These are phyloP conservation scores for Neomicropteryx cornuta DNA, from an alignment of 1,140 invertebrate genomes.

Conservation along the genomic window DNA sequence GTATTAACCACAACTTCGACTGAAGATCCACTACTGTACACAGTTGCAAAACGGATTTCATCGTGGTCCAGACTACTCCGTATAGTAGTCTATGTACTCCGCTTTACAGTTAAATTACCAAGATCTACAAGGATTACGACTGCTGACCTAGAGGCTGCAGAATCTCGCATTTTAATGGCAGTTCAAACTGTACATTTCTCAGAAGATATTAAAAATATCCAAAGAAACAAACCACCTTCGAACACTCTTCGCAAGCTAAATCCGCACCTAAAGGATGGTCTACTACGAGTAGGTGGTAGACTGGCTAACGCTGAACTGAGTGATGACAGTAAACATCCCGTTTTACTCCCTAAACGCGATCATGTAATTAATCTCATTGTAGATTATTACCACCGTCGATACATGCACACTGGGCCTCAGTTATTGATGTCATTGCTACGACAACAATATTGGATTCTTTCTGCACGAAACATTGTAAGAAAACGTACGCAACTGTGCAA, in stretches of 20 bases:
- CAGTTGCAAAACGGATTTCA: background rate
- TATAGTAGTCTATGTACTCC: background rate
- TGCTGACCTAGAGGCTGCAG: background rate
- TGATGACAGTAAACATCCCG: conserved; percentile 12
- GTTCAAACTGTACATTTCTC: no score
- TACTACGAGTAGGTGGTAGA: conserved; percentile 28
- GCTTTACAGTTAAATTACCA: background rate
- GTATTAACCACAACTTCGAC: background rate
- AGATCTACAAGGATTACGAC: background rate
- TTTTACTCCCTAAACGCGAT: no score
- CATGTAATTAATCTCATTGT: conserved; percentile 16
- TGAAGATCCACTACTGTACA: background rate
- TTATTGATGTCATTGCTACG: conserved; percentile 14
- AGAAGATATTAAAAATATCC: no score
- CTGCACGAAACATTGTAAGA: conserved; percentile 11
- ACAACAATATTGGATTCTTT: conserved; percentile 20
- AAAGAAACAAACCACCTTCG: no score
- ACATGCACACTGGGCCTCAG: conserved; percentile 17
- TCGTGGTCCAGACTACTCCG: background rate
- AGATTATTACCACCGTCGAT: conserved; percentile 16
- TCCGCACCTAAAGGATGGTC: conserved; percentile 23
- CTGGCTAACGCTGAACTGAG: conserved; percentile 16
- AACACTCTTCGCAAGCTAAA: conserved; percentile 14
- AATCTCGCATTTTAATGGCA: background rate
- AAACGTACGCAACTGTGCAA: conserved; percentile 12